Percentiles rank a stretch among this genome's conserved stretches.
Conservation (phyloP, 35 echinoderm and acorn worm species). For the Stichopus chloronotus region DNA sequence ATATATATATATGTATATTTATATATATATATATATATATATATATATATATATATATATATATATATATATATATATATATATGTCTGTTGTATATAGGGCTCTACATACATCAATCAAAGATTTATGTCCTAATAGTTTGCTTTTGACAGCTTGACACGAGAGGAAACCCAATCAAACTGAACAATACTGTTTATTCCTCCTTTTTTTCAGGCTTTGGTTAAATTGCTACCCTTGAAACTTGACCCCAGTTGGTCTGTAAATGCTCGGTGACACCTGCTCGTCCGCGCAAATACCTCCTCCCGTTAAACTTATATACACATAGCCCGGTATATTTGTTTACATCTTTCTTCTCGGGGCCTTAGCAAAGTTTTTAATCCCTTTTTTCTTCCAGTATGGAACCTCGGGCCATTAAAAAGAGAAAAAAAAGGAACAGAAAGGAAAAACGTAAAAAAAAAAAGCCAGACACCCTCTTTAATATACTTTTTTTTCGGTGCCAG, state of each 20-base stretch:
- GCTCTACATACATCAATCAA: neutral
- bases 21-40: neutral
- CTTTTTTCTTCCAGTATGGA: neutral
- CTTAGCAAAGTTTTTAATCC: neutral
- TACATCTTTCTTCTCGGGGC: neutral
- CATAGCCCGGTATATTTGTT: neutral
- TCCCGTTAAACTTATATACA: neutral
- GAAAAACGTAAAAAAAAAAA: too few species aligned
- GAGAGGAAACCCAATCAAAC: neutral
- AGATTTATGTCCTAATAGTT: neutral
- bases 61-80: conserved; percentile 3
- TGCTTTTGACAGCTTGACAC: neutral
- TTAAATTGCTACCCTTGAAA: neutral
- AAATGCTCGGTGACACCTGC: neutral
- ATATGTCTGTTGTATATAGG: neutral
- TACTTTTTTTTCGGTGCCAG: neutral
- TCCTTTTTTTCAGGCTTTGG: neutral
- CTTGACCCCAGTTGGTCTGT: conserved; percentile 28
- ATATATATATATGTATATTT: too few species aligned
- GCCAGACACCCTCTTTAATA: neutral
- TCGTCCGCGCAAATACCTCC: conserved; percentile 19
- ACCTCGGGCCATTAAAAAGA: neutral
- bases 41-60: too few species aligned
- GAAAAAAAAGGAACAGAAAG: too few species aligned
- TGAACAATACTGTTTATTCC: neutral